Conservation (phyloP, 1,140 invertebrate species). For the Anastatus disparis region DNA sequence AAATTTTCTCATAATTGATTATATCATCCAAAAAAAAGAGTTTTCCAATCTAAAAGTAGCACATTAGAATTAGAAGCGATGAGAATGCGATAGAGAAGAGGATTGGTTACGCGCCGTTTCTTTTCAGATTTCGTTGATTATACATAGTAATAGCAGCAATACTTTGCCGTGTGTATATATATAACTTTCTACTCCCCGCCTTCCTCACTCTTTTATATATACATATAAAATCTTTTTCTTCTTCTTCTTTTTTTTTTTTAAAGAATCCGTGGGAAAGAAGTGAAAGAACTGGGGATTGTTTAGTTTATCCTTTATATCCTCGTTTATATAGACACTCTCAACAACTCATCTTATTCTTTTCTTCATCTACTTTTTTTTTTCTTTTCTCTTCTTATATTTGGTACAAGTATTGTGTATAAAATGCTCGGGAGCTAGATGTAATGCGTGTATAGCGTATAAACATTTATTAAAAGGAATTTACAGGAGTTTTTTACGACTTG, state of each 20-base stretch:
- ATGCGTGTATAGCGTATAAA: background rate
- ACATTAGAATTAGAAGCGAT: conserved; percentile 42
- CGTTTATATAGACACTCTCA: background rate
- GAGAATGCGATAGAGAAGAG: conserved; percentile 46
- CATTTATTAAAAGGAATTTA: conserved; percentile 12
- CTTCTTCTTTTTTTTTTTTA: background rate
- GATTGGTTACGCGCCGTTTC: conserved; percentile 47
- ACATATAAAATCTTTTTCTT: no score
- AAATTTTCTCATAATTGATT: conserved; percentile 15
- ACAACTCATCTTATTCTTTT: background rate
- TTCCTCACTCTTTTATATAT: background rate
- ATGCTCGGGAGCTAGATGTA: background rate
- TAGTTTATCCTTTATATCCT: conserved; percentile 18
- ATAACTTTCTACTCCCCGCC: background rate
- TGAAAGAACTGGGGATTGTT: background rate
- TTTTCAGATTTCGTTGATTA: conserved; percentile 54
- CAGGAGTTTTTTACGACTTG: conserved; percentile 25
- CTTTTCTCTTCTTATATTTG: background rate
- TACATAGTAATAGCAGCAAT: no score
- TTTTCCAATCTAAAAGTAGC: background rate
- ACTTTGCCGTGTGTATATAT: background rate
- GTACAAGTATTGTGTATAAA: background rate
- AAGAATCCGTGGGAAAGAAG: conserved; percentile 8
- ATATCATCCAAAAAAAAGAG: background rate
- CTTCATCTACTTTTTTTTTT: background rate